Evolutionary conservation across 2,888 invertebrate species (phyloP), one percentile per base, ranked within the genome.

Genomic region (Agriotes lineatus): DNA sequence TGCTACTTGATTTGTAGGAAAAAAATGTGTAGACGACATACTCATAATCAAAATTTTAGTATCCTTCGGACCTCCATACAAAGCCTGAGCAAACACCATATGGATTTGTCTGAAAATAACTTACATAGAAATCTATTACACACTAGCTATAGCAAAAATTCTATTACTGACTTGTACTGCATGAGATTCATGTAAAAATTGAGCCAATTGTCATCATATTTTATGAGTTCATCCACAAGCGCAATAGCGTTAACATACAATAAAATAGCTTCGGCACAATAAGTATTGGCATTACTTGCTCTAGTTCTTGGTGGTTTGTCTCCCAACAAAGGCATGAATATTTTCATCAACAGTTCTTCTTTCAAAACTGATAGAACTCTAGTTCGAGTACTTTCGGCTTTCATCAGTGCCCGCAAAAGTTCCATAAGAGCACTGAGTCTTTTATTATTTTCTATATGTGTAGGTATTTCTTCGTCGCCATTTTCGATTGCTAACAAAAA

Each of bases 181-280:
- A 77, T 74, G n/a, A 80, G 72, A 58, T 77, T 75, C 18, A 20
- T 44, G 20, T 64, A 54, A 2, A 70, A 45, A 12, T 50, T 16
- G 19, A 59, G 35, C 66, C 70, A 70, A 1, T 52, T n/a, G 9
- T 39, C 22, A 75, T 85, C 83, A 59, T 84, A 81, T 50, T 82
- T 79, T 1, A 85, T 84, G 39, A 88, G 78, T 74, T 86, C 85
- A 30, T 85, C 82, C n/a, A 86, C 81, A 18, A 88, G 78, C 2
- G 83, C 84, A 37, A 88, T 75, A 0, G 86, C 85, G 75, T 87
- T 83, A 35, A 87, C 79, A 65, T 86, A 87, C 56, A 88, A 80
- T 42, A 83, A 82, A 14, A 85, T 83, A 1, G 84, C 80, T 62
- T 86, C 83, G 59, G 82, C 79, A 67, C 85, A 79, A 42, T 76